A percentile compares a stretch with the other conserved stretches of the same genome.
phyloP scores from a whole-genome alignment of 2,888 invertebrate species.

The Drosophila anomalata region DNA sequence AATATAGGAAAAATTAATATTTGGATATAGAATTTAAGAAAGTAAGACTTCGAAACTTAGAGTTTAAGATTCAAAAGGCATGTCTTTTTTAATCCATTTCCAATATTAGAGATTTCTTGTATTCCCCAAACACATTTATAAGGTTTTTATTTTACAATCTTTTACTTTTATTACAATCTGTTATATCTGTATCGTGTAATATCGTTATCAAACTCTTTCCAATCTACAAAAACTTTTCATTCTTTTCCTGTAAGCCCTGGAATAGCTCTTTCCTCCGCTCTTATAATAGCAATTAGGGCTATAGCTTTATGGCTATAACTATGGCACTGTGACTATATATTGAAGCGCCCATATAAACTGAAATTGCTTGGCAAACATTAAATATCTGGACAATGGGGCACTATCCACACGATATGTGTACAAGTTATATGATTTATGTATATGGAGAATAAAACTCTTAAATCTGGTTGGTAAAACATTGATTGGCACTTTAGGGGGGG shows the following conservation, averaged over 20 bases:
- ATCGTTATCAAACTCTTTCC: background rate
- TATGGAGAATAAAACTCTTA: constrained; percentile 47
- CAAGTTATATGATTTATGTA: constrained; percentile 16
- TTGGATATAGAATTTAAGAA: too few relatives aligned
- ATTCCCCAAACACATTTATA: background rate
- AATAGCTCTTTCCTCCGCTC: constrained; percentile 8
- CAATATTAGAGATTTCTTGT: too few relatives aligned
- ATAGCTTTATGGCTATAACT: constrained; percentile 28
- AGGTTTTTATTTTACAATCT: background rate
- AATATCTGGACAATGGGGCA: constrained; percentile 31
- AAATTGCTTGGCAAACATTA: constrained; percentile 47
- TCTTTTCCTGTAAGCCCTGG: background rate
- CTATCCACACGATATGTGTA: constrained; percentile 11
- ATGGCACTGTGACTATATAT: constrained; percentile 12
- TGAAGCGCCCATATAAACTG: constrained; percentile 34
- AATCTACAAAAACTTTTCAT: constrained; percentile 3
- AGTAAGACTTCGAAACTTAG: too few relatives aligned
- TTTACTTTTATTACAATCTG: background rate
- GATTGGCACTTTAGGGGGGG: constrained; percentile 42
- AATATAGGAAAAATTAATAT: too few relatives aligned
- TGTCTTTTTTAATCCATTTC: too few relatives aligned
- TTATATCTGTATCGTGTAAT: background rate
- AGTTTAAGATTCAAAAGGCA: too few relatives aligned
- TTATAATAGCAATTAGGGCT: constrained; percentile 51
- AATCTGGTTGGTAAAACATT: constrained; percentile 53